Evolutionary conservation across 2,113 vertebrate species (phyloP).

Genomic region (Megatriorchis doriae): DNA sequence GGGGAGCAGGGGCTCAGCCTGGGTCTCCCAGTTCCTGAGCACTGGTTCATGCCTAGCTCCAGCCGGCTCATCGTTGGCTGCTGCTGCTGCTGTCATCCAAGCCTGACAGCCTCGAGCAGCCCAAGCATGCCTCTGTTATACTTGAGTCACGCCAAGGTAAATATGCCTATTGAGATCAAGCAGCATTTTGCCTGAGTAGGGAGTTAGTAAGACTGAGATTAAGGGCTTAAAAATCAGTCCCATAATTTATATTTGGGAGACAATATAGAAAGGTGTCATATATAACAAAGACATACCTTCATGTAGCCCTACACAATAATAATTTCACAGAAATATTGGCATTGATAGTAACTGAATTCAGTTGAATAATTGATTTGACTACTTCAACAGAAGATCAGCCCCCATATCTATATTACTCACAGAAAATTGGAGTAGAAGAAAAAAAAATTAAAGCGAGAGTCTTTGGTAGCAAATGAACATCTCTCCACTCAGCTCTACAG

Average conservation of each 20-base stretch:
- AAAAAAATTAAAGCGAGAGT: not conserved
- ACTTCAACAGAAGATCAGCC: not conserved
- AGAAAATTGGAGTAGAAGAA: not conserved
- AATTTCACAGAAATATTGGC: conserved; percentile 10
- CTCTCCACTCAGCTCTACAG: not conserved
- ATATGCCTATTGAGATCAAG: not conserved
- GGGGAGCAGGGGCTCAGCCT: not conserved
- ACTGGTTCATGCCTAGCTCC: not conserved
- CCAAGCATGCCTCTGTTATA: not conserved
- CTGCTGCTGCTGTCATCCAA: not conserved
- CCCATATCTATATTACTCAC: not conserved
- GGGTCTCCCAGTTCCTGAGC: not conserved
- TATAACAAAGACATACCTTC: not conserved
- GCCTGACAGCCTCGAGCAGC: not conserved
- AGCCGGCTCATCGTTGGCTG: fast-evolving
- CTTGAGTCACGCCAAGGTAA: not conserved
- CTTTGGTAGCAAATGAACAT: not conserved
- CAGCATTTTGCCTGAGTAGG: not conserved
- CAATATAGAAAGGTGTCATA: not conserved
- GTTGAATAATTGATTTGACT: not conserved
- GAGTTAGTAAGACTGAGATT: not conserved
- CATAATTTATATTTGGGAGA: not conserved
- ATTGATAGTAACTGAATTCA: not conserved
- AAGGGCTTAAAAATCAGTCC: not conserved
- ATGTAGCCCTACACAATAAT: not conserved